phyloP scores from a whole-genome alignment of 2,888 invertebrate genomes.

The Agonopterix arenella region DNA sequence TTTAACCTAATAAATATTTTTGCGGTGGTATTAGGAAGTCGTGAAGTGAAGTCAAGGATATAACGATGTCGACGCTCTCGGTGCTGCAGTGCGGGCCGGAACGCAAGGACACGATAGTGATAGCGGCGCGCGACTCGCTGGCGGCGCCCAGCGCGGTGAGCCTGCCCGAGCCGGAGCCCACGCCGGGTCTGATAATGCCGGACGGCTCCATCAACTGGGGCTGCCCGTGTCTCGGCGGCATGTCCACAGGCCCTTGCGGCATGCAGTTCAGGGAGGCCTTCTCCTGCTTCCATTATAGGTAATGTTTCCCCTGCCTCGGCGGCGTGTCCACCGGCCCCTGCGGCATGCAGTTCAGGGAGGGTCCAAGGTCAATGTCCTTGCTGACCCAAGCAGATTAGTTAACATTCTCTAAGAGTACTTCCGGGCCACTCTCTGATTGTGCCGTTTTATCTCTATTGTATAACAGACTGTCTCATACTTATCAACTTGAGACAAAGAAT shows the following conservation, averaged over 20 bases:
- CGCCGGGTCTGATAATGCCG: conserved; percentile 87
- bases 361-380: too few species aligned
- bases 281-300: conserved; percentile 94
- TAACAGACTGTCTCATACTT: too few species aligned
- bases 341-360: too few species aligned
- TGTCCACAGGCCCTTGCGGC: conserved; percentile 98
- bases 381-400: too few species aligned
- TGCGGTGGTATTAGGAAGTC: too few species aligned
- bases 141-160: conserved; percentile 81
- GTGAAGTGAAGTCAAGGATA: background rate
- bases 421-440: too few species aligned
- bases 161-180: conserved; percentile 84
- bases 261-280: conserved; percentile 95
- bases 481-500: too few species aligned
- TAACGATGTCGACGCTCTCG: conserved; percentile 35
- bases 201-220: conserved; percentile 97
- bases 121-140: conserved; percentile 89
- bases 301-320: background rate
- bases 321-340: too few species aligned
- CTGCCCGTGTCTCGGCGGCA: conserved; percentile 97
- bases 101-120: conserved; percentile 87
- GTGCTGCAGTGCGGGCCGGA: conserved; percentile 51
- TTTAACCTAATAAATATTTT: background rate
- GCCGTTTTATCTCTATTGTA: too few species aligned
- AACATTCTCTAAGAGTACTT: too few species aligned